Base-by-base conservation (phyloP, 2,888 invertebrate species). In the Amaurobius ferox region DNA sequence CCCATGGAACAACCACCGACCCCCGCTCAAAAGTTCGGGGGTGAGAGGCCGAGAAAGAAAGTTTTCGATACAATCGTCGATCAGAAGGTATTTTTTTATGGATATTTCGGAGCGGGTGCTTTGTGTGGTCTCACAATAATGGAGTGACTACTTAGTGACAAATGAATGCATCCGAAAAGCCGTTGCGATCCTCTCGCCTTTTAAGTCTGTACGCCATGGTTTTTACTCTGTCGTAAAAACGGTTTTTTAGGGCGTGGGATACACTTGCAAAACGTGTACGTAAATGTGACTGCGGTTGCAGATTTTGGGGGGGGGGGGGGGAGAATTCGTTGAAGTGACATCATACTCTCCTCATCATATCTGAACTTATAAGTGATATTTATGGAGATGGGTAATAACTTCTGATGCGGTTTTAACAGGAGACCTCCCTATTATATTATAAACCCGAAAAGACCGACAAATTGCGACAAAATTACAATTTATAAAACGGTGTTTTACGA, bases 61-160 rank as follows among this genome's bases (percentile, higher is more conserved):
- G 77, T 77, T 83, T 83, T 77, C 66, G 83, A 83, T 83, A 83
- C 83, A 83, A 83, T 83, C 39, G 81, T 80, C 35, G 61, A 48
- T 39, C 2, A 16, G 39, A n/a, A 72, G 13, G 35, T 66, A 48
- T 71, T 76, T 72, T 74, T 76, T 32, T 55, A 11, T 66, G 2
- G 2, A 26, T 9, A 11, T 76, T 26, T 55, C 3, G 35, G 16
- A n/a, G 32, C 13, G 23, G 30, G 55, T 30, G 3, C 44, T 44
- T 55, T 77, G 48, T 77, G 62, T 3, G 29, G 64, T 48, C 30
- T 77, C 40, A 29, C 77, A 77, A 67, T 77, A 83, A 77, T 77
- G 40, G 83, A 83, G 77, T 77, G 77, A 77, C 83, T 83, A 72
- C 64, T 83, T 83, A 83, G 77, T 77, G 62, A 71, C 83, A 44